Conservation (phyloP, 2,113 vertebrate genomes). For the Xenopus borealis region DNA sequence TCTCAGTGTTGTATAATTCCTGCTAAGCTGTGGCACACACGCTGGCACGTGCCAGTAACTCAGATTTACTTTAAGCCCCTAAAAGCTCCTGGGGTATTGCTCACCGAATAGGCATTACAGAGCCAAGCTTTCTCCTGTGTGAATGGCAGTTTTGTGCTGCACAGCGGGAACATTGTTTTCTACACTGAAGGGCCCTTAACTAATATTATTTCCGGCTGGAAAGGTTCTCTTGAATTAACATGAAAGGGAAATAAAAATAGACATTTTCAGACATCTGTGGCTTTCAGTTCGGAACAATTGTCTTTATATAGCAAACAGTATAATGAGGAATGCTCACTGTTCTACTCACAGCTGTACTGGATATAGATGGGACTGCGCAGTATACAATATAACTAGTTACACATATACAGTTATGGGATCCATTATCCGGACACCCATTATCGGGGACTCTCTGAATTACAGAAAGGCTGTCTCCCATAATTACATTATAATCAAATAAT, state of each 20-base stretch:
- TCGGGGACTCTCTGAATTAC: too few species aligned
- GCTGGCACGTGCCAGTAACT: constrained; percentile 33
- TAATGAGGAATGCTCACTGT: too few species aligned
- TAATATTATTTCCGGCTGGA: neutral
- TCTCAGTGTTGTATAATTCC: constrained; percentile 33
- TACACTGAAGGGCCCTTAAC: constrained; percentile 3
- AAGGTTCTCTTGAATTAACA: neutral
- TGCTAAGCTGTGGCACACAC: constrained; percentile 29
- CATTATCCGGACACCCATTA: too few species aligned
- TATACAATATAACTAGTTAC: too few species aligned
- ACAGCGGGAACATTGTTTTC: constrained; percentile 23
- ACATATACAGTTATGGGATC: too few species aligned
- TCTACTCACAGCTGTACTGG: too few species aligned
- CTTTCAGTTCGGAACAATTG: neutral
- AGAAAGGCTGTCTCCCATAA: too few species aligned
- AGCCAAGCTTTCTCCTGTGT: constrained; percentile 12
- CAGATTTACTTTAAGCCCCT: constrained; percentile 29
- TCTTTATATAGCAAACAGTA: neutral
- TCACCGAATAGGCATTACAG: constrained; percentile 1
- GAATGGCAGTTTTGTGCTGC: constrained; percentile 25
- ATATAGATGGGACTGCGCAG: too few species aligned
- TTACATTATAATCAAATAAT: too few species aligned
- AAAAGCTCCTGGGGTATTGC: constrained; percentile 43
- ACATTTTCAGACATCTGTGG: neutral
- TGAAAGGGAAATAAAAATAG: neutral